phyloP scores from a whole-genome alignment of 2,113 vertebrate genomes.

The Phyllopteryx taeniolatus region DNA sequence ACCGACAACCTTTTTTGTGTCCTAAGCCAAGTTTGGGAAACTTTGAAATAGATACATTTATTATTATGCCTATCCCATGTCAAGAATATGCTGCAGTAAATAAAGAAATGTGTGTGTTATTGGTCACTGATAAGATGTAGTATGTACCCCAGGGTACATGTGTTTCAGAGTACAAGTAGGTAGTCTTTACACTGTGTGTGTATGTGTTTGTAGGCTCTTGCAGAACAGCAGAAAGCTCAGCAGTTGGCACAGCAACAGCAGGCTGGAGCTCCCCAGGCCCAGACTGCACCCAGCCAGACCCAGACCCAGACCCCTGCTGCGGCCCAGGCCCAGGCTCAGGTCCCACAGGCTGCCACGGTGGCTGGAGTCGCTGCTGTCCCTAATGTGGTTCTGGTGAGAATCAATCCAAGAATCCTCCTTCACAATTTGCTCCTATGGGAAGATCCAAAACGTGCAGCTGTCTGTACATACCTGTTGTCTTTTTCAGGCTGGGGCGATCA shows the following conservation, averaged over 20 bases:
- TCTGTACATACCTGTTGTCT: slow-evolving; percentile 33
- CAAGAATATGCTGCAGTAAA: too few relatives aligned
- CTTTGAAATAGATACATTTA: too few relatives aligned
- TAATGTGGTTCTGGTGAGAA: slow-evolving; percentile 86
- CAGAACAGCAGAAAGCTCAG: slow-evolving; percentile 85
- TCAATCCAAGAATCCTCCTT: background rate
- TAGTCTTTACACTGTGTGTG: slow-evolving; percentile 2
- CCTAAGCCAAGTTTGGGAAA: too few relatives aligned
- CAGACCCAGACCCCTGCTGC: slow-evolving; percentile 68
- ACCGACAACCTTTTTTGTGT: too few relatives aligned
- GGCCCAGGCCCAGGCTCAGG: slow-evolving; percentile 71
- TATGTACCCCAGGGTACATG: background rate
- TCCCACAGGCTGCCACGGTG: slow-evolving; percentile 78
- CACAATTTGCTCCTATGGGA: background rate
- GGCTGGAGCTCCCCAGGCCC: slow-evolving; percentile 67
- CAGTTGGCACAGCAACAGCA: slow-evolving; percentile 80
- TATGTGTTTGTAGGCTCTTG: slow-evolving; percentile 76
- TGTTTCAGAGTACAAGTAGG: background rate
- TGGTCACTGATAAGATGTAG: too few relatives aligned
- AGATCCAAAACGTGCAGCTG: background rate
- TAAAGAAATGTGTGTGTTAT: too few relatives aligned
- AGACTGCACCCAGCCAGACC: slow-evolving; percentile 67
- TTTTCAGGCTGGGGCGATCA: slow-evolving; percentile 87
- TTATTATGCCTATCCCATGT: too few relatives aligned
- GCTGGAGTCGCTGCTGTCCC: slow-evolving; percentile 80